Evolutionary conservation across 2,888 invertebrate genomes (phyloP), one percentile per base, ranked within the genome.

Genomic region (Drosophila putrida): DNA sequence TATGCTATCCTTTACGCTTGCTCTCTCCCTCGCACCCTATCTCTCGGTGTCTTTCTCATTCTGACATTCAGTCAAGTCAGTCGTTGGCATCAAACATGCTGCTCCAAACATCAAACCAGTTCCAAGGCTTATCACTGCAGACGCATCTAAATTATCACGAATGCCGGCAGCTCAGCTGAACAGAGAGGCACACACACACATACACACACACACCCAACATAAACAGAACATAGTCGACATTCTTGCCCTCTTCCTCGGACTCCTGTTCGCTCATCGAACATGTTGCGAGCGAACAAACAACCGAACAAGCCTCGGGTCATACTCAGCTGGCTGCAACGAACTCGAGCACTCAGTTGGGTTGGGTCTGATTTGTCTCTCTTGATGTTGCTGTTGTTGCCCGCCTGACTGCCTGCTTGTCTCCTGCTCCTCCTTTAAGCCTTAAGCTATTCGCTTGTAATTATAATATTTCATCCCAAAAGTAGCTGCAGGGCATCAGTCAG

Each of bases 381-480:
- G 66, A 38, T 59, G 46, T 35, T 27, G 46, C 28, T 69, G 69
- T 10, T 31, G 54, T 20, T 55, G 43, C 25, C n/a, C 68, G 39
- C 50, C 59, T 15, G 50, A 39, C 36, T 9, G 39, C 38, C 20
- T 31, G 27, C 8, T 15, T 43, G 44, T 53, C 38, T 62, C 57
- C 59, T 71, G 82, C 84, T 87, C 77, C 87, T 86, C 77, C 89
- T 84, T 88, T 20, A 20, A 73, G 82, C 81, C 80, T 57, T 57
- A 58, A 79, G 90, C 89, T 78, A 89, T 90, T 91, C 91, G 92
- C 91, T 91, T 91, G 91, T 92, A 92, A 92, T 92, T 92, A 92
- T 92, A 92, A 92, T 92, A 92, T 92, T 92, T 92, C 92, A 92
- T 92, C 90, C 91, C 91, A 92, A 91, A 90, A 88, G 90, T 91